Evolutionary conservation across 2,797 vertebrate genomes (phyloP).

Genomic region (Sebastes umbrosus): DNA sequence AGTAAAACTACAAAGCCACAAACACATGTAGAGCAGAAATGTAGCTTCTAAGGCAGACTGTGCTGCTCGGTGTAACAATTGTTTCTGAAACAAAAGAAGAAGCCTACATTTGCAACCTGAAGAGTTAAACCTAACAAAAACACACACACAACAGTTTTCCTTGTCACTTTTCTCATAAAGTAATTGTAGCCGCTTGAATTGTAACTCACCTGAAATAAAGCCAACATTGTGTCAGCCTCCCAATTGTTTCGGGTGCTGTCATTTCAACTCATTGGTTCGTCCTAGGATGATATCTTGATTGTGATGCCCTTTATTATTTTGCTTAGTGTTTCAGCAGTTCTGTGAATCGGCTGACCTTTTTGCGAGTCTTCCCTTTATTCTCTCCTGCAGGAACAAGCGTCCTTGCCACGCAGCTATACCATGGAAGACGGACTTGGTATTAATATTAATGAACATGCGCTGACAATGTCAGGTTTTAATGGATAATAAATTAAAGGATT

Average conservation of each 20-base stretch:
- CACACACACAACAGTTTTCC: neutral
- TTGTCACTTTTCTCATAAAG: conserved; percentile 17
- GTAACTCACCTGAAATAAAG: conserved; percentile 51
- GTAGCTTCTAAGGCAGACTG: neutral
- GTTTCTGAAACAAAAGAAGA: neutral
- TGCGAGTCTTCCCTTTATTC: conserved; percentile 63
- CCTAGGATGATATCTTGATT: conserved; percentile 77
- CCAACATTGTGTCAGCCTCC: conserved; percentile 49
- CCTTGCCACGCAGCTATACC: conserved; percentile 50
- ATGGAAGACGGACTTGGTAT: conserved; percentile 67
- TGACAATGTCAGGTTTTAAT: conserved; percentile 76
- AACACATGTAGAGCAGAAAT: conserved; percentile 5
- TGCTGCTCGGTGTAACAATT: neutral
- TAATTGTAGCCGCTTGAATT: conserved; percentile 4
- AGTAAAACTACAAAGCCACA: conserved; percentile 5
- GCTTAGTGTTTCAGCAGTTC: conserved; percentile 74
- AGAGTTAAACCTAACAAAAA: conserved; percentile 13
- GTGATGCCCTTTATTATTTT: conserved; percentile 82
- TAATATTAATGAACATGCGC: conserved; percentile 80
- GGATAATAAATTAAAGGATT: conserved; percentile 73
- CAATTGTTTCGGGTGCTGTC: conserved; percentile 64
- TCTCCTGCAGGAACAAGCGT: conserved; percentile 55
- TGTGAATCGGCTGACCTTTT: conserved; percentile 82
- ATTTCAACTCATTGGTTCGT: conserved; percentile 70
- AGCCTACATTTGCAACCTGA: conserved; percentile 1